Base-by-base conservation (phyloP, 1,140 invertebrate species). In the Leptinotarsa defecta region DNA sequence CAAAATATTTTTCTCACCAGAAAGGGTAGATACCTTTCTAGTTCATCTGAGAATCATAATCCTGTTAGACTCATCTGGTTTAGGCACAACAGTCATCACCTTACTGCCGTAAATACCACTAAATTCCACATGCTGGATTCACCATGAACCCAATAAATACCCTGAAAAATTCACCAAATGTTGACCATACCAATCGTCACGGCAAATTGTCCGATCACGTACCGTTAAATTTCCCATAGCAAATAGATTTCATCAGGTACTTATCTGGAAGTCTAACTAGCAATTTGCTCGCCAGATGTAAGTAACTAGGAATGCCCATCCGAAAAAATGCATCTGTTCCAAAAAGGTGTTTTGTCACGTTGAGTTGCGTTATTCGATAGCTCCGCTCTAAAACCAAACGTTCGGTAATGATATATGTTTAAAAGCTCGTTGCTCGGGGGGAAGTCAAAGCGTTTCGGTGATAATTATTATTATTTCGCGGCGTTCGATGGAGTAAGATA, bases 281-380 rank as follows among this genome's bases (percentile, higher is more conserved):
- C 52, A 57, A 57, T 57, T 57, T 57, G 52, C n/a, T 57, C 52
- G n/a, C 52, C 52, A 57, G 52, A 57, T 57, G 52, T 57, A 57
- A 57, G 52, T 15, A 57, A 57, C 15, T 19, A 57, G 52, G 52
- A 57, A 17, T 57, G 52, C 52, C 52, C 52, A 19, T 57, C 52
- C 4, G n/a, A 57, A 57, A 57, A 57, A 57, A 57, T 57, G 52
- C 52, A 57, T 57, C 52, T 57, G 52, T 57, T 43, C 52, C 52
- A 19, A 57, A 57, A 57, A 57, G 52, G 52, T 57, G 52, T 57
- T 57, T 43, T 57, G 52, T 19, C 52, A 57, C n/a, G 52, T 57
- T 43, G 34, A 57, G 13, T 57, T 57, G 52, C 52, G 52, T 57
- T 57, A 57, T 57, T 57, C n/a, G 52, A 57, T 57, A 57, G 52